Evolutionary conservation across 2,113 vertebrate genomes (phyloP).

Genomic region (Monopterus albus): DNA sequence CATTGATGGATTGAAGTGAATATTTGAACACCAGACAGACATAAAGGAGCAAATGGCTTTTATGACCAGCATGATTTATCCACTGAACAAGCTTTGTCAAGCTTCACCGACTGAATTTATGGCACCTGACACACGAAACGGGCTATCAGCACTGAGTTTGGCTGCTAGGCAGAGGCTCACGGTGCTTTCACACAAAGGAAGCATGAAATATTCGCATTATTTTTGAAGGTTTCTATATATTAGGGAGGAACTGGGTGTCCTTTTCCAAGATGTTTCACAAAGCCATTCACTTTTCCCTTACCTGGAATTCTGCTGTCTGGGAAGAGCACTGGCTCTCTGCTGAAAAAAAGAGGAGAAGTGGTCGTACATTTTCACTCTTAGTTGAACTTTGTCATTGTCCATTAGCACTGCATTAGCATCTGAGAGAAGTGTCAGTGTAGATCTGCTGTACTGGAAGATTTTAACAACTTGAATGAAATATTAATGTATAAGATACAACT

Average conservation of each 20-base stretch:
- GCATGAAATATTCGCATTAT: conserved; percentile 75
- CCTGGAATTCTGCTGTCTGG: conserved; percentile 53
- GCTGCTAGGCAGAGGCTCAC: conserved; percentile 60
- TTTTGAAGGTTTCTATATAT: conserved; percentile 73
- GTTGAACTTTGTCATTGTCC: conserved; percentile 14
- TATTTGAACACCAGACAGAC: conserved; percentile 74
- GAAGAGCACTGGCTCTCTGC: conserved; percentile 37
- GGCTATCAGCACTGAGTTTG: conserved; percentile 46
- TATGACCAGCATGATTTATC: conserved; percentile 77
- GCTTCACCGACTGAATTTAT: conserved; percentile 64
- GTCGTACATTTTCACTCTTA: conserved; percentile 22
- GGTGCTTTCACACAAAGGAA: conserved; percentile 59
- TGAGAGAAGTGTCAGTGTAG: too few species aligned
- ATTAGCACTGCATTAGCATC: too few species aligned
- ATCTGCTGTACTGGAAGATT: too few species aligned
- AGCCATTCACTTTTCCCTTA: conserved; percentile 51
- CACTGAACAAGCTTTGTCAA: conserved; percentile 68
- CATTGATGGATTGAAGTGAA: conserved; percentile 72
- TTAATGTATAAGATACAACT: too few species aligned
- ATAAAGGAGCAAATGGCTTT: conserved; percentile 74
- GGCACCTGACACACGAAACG: conserved; percentile 57
- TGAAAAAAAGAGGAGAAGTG: too few species aligned
- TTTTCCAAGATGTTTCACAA: conserved; percentile 61
- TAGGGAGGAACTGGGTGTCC: conserved; percentile 52
- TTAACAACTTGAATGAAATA: too few species aligned